A percentile compares a stretch with the other conserved stretches of the same genome.
phyloP scores from a whole-genome alignment of 1,140 invertebrate species.

The Tetragonula clypearis region DNA sequence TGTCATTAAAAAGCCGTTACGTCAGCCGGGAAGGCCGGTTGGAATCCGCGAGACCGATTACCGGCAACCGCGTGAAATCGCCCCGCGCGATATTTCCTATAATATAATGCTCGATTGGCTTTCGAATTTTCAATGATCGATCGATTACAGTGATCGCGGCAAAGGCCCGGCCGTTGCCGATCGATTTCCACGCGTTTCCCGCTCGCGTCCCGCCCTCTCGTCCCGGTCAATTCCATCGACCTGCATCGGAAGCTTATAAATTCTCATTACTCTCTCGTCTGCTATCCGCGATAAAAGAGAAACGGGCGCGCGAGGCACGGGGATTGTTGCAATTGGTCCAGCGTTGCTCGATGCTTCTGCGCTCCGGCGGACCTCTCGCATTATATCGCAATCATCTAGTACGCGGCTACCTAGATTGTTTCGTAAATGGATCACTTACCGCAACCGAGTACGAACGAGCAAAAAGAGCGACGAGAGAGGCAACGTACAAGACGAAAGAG shows the following conservation, averaged over 20 bases:
- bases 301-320: background rate
- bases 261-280: constrained; percentile 18
- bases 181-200: constrained; percentile 27
- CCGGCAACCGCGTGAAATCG: constrained; percentile 1
- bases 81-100: background rate
- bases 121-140: constrained; percentile 29
- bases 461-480: background rate
- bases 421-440: constrained; percentile 44
- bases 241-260: constrained; percentile 36
- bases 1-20: constrained; percentile 39
- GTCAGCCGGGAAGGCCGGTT: background rate
- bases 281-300: background rate
- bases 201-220: background rate
- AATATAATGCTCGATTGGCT: background rate
- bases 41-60: constrained; percentile 4
- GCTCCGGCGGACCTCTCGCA: constrained; percentile 26
- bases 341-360: background rate
- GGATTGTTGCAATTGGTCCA: background rate
- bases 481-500: background rate
- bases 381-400: constrained; percentile 47
- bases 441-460: background rate
- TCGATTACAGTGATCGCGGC: constrained; percentile 19
- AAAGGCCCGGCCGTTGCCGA: background rate
- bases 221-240: background rate
- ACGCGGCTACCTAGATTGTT: constrained; percentile 41